Base-by-base conservation (phyloP, 2,888 invertebrate species). In the Macaria liturata region DNA sequence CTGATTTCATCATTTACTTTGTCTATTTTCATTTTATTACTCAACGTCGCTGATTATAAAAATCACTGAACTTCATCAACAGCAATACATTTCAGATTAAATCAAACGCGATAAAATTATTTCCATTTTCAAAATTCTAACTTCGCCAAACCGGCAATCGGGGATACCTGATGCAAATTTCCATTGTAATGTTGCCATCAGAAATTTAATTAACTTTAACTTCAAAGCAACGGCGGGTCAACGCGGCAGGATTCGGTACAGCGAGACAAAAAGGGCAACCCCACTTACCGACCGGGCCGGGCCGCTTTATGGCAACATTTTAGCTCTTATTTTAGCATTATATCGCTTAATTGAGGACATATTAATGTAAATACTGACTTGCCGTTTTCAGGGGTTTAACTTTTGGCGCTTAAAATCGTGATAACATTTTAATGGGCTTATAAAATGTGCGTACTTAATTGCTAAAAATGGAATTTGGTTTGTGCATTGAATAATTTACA, bases 181-280 rank as follows among this genome's bases (percentile, higher is more conserved):
- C 74, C 76, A 83, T 84, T 84, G 78, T 86, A 83, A 84, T 84
- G 74, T 83, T 81, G 83, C 78, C 81, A 84, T 73, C 74, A 80
- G 81, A 87, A 84, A 86, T 88, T 88, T 86, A 88, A 88, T 88
- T 88, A 88, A 86, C 80, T 80, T 78, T 73, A 75, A 77, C 83
- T 84, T 85, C 80, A 86, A 87, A 86, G 82, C 78, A 66, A 72
- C 71, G 75, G 76, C 76, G 79, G 86, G 85, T 83, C 86, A 85
- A 83, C 81, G 78, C 76, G 77, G 59, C 70, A 81, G 81, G 78
- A 83, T 82, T 81, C 77, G 69, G 70, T 71, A 75, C 78, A 78
- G 78, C 75, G 78, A 73, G 75, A 76, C 83, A 86, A 88, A 87
- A 83, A 83, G 83, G 73, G 76, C 75, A 75, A 76, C 76, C 76